A percentile compares a stretch with the other conserved stretches of the same genome.
These are phyloP conservation scores for Corynorhinus townsendii DNA, from an alignment of 2,113 vertebrate species.

Conservation along the genomic window DNA sequence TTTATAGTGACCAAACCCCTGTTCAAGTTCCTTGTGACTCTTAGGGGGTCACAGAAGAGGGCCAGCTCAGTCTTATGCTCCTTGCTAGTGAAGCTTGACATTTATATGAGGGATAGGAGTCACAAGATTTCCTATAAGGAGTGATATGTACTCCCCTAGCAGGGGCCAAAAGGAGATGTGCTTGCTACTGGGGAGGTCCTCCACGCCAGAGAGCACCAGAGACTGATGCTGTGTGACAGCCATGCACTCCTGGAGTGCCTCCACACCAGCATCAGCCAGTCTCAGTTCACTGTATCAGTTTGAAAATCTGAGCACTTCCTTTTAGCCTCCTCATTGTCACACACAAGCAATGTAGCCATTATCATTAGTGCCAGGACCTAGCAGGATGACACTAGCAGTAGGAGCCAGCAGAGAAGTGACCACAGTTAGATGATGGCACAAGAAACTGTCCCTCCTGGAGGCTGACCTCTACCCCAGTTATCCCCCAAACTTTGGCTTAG, in stretches of 20 bases:
- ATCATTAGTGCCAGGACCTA: not conserved
- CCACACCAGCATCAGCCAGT: not conserved
- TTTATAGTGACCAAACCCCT: not conserved
- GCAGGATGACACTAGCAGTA: accelerated
- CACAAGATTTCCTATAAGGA: not conserved
- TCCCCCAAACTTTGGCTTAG: not conserved
- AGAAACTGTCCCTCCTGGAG: not conserved
- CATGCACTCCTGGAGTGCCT: not conserved
- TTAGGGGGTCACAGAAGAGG: not conserved
- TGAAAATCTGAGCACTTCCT: not conserved
- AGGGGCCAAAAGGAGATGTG: not conserved
- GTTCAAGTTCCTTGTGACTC: not conserved
- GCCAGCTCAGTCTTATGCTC: not conserved
- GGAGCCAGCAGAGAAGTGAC: not conserved
- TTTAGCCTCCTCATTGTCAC: not conserved
- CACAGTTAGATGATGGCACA: not conserved
- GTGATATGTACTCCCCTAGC: not conserved
- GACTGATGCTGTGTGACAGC: not conserved
- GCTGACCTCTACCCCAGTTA: not conserved
- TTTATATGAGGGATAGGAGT: not conserved
- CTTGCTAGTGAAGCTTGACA: not conserved
- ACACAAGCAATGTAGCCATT: not conserved
- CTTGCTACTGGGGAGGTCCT: not conserved
- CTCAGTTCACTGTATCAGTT: not conserved
- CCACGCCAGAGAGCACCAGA: not conserved